phyloP scores from a whole-genome alignment of 2,888 invertebrate species.

The Eurois occulta region DNA sequence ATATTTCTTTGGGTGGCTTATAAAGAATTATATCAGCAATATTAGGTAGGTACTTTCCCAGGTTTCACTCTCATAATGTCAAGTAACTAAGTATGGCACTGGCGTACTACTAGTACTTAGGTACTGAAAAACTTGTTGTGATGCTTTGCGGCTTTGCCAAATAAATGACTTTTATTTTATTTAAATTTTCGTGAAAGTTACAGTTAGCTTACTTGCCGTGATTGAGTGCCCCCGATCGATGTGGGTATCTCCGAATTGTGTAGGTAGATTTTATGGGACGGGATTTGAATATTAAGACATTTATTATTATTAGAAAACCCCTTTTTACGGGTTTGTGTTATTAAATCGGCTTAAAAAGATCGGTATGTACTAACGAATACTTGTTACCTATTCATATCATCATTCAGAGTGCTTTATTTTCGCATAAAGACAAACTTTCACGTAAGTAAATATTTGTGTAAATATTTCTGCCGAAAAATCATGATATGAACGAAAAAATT shows the following conservation, averaged over 20 bases:
- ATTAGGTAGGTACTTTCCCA: neutral
- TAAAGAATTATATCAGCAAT: neutral
- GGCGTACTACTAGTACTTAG: neutral
- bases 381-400: neutral
- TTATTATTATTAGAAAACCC: neutral
- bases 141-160: neutral
- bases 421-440: neutral
- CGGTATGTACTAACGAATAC: neutral
- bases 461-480: neutral
- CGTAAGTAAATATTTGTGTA: constrained; percentile 6
- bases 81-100: neutral
- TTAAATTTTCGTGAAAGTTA: neutral
- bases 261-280: neutral
- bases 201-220: neutral
- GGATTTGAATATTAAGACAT: neutral
- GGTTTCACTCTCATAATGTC: neutral
- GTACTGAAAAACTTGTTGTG: neutral
- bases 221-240: neutral
- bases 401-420: neutral
- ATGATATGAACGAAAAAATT: neutral
- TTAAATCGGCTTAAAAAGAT: neutral
- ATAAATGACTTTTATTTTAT: neutral
- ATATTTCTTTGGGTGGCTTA: neutral
- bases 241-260: neutral
- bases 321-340: neutral